Evolutionary conservation across 2,888 invertebrate species (phyloP).

Genomic region (Eledone cirrhosa): DNA sequence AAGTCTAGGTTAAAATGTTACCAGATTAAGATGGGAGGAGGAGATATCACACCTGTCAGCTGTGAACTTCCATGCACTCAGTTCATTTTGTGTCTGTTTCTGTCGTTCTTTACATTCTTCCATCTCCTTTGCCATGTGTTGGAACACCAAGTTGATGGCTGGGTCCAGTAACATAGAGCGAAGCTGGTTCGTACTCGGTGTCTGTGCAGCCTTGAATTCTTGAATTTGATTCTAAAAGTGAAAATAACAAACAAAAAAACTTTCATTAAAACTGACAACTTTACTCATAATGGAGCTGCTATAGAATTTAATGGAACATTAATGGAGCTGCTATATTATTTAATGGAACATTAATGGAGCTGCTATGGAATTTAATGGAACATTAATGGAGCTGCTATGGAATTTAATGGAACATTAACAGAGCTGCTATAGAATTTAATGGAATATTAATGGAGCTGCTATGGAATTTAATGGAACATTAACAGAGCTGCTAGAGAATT

Average conservation of each 20-base stretch:
- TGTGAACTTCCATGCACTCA: conserved; percentile 98
- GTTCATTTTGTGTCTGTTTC: conserved; percentile 96
- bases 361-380: too few species aligned
- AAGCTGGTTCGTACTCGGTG: conserved; percentile 78
- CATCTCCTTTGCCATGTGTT: conserved; percentile 89
- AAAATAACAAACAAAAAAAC: conserved; percentile 20
- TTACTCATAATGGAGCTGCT: too few species aligned
- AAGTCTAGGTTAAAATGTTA: conserved; percentile 46
- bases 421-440: too few species aligned
- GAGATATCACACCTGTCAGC: conserved; percentile 81
- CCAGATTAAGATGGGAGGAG: conserved; percentile 35
- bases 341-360: too few species aligned
- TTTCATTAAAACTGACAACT: too few species aligned
- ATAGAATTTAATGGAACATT: too few species aligned
- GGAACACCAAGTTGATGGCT: conserved; percentile 91
- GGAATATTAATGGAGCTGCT: too few species aligned
- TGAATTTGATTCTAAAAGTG: conserved; percentile 84
- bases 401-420: too few species aligned
- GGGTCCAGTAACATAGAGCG: conserved; percentile 91
- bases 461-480: too few species aligned
- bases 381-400: too few species aligned
- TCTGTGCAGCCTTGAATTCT: conserved; percentile 89
- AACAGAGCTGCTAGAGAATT: too few species aligned
- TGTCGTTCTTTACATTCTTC: conserved; percentile 87
- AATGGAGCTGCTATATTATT: too few species aligned